These are phyloP conservation scores for Microhierax caerulescens DNA, from an alignment of 2,797 vertebrate species.

Conservation along the genomic window DNA sequence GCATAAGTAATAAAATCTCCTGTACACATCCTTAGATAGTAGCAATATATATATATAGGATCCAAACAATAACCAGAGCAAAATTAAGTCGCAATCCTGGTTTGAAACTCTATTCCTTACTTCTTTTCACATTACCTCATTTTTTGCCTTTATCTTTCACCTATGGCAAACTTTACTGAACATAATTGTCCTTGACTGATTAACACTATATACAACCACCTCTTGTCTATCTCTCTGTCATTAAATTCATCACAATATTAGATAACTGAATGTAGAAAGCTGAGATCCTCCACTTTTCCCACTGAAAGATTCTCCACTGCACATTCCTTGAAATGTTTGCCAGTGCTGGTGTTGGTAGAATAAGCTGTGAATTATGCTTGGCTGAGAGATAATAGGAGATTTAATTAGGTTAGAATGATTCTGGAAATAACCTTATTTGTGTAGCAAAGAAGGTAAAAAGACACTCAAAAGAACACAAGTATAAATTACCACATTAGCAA, in stretches of 20 bases:
- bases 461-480: background rate
- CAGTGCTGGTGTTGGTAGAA: background rate
- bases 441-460: background rate
- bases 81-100: background rate
- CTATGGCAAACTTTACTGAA: background rate
- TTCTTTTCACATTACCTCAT: background rate
- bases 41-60: background rate
- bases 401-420: background rate
- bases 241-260: background rate
- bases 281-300: background rate
- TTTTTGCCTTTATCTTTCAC: background rate
- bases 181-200: background rate
- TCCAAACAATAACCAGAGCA: background rate
- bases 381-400: background rate
- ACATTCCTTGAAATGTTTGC: background rate
- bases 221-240: background rate
- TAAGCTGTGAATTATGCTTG: background rate
- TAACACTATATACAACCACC: background rate
- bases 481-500: background rate
- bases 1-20: background rate
- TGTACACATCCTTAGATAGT: background rate
- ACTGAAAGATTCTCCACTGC: background rate
- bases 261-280: background rate
- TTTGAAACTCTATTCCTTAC: background rate
- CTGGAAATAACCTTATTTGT: constrained; percentile 27